Conservation (phyloP, 2,113 vertebrate species). For the Microcebus ravelobensis region DNA sequence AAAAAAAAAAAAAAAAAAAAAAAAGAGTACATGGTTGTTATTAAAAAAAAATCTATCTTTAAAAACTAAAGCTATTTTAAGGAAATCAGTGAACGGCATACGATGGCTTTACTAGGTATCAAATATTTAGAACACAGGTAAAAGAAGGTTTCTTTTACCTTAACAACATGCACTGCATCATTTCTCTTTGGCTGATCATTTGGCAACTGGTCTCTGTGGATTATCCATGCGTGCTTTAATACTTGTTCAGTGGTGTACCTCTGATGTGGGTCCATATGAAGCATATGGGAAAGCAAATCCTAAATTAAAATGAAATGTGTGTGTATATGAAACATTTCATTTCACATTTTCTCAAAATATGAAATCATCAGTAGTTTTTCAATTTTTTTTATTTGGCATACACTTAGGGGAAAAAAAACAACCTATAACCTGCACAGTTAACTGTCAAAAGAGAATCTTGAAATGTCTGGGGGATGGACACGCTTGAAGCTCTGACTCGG, state of each 20-base stretch:
- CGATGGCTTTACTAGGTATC: not conserved
- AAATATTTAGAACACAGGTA: not conserved
- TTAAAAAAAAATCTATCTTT: not conserved
- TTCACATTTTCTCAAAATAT: conserved; percentile 50
- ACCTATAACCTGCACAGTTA: not conserved
- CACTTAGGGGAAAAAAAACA: not conserved
- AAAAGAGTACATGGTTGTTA: too few species aligned
- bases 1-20: too few species aligned
- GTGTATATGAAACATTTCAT: not conserved
- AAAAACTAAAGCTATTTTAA: conserved; percentile 25
- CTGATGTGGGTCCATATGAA: conserved; percentile 97
- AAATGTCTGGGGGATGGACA: not conserved
- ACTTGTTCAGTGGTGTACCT: conserved; percentile 96
- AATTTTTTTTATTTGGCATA: conserved; percentile 5
- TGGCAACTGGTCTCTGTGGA: conserved; percentile 92
- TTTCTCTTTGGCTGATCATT: conserved; percentile 95
- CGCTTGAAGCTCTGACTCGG: too few species aligned
- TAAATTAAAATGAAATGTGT: conserved; percentile 75
- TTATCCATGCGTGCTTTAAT: conserved; percentile 97
- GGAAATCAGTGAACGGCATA: not conserved
- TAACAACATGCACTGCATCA: conserved; percentile 93
- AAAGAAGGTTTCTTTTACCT: conserved; percentile 85
- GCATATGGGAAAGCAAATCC: conserved; percentile 98
- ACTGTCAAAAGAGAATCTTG: conserved; percentile 24
- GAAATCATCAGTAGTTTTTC: not conserved